Evolutionary conservation across 2,113 vertebrate genomes (phyloP).

Genomic region (Neomonachus schauinslandi): DNA sequence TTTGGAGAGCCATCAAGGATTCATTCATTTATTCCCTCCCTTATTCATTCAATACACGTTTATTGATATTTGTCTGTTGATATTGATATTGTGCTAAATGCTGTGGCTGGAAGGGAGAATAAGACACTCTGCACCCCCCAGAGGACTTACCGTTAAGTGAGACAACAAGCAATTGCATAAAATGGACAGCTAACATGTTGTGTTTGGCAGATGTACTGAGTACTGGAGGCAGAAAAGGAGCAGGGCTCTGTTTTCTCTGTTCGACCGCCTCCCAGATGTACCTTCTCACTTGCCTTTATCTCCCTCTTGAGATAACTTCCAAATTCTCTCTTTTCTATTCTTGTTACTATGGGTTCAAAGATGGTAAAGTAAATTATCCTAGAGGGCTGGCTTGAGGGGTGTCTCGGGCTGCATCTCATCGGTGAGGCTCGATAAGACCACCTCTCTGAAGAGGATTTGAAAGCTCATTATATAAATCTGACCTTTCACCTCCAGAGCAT

Average conservation of each 20-base stretch:
- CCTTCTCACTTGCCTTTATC: background rate
- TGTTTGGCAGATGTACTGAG: background rate
- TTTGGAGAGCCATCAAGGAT: background rate
- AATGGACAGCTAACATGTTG: background rate
- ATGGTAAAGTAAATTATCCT: background rate
- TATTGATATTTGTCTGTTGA: background rate
- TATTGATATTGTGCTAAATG: background rate
- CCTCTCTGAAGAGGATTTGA: background rate
- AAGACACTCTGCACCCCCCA: background rate
- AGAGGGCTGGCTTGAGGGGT: background rate
- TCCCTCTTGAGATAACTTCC: background rate
- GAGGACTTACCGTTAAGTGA: conserved; percentile 16
- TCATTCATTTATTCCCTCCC: background rate
- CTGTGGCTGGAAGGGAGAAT: background rate
- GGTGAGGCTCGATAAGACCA: background rate
- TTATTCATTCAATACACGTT: background rate
- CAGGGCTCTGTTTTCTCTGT: conserved; percentile 28
- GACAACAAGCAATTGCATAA: background rate
- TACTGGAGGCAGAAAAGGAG: background rate
- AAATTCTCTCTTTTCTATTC: background rate
- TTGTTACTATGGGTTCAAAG: background rate
- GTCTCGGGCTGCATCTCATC: background rate
- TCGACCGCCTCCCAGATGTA: background rate
- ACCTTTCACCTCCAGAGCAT: background rate
- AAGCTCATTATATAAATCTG: background rate